A percentile compares a stretch with the other conserved stretches of the same genome.
Evolutionary conservation across 2,113 vertebrate genomes (phyloP).

Genomic region (Crocuta crocuta): DNA sequence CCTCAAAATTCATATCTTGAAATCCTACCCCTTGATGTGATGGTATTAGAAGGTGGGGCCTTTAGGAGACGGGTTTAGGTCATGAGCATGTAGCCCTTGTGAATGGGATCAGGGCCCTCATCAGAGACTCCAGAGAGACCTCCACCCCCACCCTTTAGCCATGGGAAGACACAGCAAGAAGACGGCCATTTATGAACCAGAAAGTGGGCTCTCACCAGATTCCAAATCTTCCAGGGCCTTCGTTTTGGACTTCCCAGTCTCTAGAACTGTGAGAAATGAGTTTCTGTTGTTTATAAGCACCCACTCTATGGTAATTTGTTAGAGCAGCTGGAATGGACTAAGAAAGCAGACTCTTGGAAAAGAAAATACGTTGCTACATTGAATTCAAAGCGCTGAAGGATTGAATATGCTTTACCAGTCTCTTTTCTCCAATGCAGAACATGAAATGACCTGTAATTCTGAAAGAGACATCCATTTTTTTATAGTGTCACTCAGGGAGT

Average conservation of each 20-base stretch:
- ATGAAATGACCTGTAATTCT: conserved; percentile 25
- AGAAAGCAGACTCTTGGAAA: conserved; percentile 1
- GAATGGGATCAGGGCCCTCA: neutral
- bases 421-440: conserved; percentile 44
- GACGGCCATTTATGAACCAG: neutral
- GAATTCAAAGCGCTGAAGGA: conserved; percentile 31
- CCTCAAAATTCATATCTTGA: neutral
- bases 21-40: neutral
- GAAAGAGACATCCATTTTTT: conserved; percentile 63
- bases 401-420: conserved; percentile 25
- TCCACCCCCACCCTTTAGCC: neutral
- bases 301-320: neutral
- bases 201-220: neutral
- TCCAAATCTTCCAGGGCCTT: neutral
- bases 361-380: neutral
- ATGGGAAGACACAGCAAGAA: neutral
- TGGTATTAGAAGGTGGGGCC: neutral
- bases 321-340: neutral
- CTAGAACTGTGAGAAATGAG: neutral
- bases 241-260: neutral
- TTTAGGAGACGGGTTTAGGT: neutral
- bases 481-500: conserved; percentile 49
- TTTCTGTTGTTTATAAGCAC: neutral
- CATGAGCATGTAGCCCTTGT: neutral
- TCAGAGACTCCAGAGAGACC: neutral